Evolutionary conservation across 1,140 invertebrate species (phyloP), one percentile per base, ranked within the genome.

Genomic region (Bombus waltoni): DNA sequence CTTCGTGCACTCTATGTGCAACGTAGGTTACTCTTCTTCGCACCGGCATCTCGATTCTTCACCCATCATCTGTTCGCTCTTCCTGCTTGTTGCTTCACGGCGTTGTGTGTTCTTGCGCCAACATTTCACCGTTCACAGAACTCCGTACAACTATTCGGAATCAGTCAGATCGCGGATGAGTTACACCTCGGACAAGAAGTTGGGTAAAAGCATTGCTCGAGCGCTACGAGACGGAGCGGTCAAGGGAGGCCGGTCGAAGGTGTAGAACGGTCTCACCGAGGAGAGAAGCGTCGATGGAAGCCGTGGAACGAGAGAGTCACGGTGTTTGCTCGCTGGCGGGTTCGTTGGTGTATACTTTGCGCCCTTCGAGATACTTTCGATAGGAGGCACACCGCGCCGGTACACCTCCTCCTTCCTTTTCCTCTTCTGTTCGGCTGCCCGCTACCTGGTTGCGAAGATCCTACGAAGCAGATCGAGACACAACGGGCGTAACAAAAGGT

Each of bases 401-500:
- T 85, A 82, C 72, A 85, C 86, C 74, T 85, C 72, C 70, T 42
- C 40, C 15, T 72, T 42, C 70, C 44, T 28, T 15, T 86, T 72
- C 83, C 85, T 84, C 85, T 87, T 89, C 80, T 81, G 68, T 77
- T 80, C 68, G 62, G 68, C 76, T 85, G 38, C 57, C 83, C 81
- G 75, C 84, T 89, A 83, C 87, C 79, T 72, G 74, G 82, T 87
- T 77, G 75, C 86, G 76, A 85, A 92, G 90, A 93, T 92, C 86
- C 91, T 87, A 85, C 88, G 81, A 79, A 70, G 70, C 62, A 93
- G 92, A 93, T 93, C 92, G 74, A 79, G 88, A 90, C 87, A 90
- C 86, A 90, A 91, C 88, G 86, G 85, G 88, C 86, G 89, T 93
- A 93, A 93, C 93, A 93, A 93, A 93, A 91, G 91, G 92, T 92